Percentiles rank a stretch among this genome's conserved stretches.
phyloP scores from a whole-genome alignment of 1,140 invertebrate genomes.

The Alviniconcha marisindica region DNA sequence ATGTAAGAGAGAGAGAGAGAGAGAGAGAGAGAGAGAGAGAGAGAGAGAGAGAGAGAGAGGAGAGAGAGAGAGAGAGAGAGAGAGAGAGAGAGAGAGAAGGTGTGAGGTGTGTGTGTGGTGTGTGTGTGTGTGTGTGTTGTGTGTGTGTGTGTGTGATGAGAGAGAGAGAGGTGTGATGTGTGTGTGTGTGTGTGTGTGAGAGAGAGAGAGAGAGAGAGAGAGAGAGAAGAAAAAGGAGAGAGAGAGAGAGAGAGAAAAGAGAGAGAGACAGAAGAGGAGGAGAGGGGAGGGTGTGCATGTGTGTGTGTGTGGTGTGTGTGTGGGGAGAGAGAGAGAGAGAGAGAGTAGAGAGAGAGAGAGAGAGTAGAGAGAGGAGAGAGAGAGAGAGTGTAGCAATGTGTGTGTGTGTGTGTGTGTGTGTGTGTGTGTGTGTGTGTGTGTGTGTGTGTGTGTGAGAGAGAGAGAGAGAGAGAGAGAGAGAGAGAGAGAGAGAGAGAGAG shows the following conservation, averaged over 20 bases:
- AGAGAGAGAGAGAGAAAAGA: neutral
- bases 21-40: neutral
- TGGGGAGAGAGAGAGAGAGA: neutral
- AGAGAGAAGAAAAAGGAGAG: neutral
- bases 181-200: too few species aligned
- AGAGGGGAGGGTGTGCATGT: neutral
- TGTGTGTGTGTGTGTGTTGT: neutral
- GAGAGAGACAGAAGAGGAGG: neutral
- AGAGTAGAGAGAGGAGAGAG: neutral
- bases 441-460: too few species aligned
- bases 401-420: neutral
- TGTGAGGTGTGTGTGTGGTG: neutral
- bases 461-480: too few species aligned
- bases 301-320: too few species aligned
- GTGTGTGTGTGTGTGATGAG: neutral
- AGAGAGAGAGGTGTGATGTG: neutral
- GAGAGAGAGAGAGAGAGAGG: neutral
- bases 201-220: neutral
- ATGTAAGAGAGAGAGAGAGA: too few species aligned
- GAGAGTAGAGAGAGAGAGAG: neutral
- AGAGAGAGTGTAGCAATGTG: too few species aligned
- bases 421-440: neutral
- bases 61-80: too few species aligned
- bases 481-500: neutral
- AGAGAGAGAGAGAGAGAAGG: neutral